A percentile compares a stretch with the other conserved stretches of the same genome.
Evolutionary conservation across 2,888 invertebrate genomes (phyloP).

Genomic region (Archips crataeganus): DNA sequence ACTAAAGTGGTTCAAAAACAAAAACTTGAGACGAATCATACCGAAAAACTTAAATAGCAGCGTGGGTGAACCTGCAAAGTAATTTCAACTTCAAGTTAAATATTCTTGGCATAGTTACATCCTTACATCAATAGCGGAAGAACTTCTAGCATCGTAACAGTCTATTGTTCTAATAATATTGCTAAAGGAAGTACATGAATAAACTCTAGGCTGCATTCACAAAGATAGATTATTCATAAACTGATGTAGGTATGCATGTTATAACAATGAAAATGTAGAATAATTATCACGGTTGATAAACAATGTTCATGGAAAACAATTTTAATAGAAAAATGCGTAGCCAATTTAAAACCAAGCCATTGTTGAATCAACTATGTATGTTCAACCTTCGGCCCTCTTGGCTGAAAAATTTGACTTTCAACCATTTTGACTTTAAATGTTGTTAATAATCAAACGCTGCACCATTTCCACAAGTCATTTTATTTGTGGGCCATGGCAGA

Average conservation of each 20-base stretch:
- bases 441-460: no score
- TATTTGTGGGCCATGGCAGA: no score
- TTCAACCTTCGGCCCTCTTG: no score
- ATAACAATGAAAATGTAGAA: neutral
- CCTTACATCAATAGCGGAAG: slow-evolving; percentile 29
- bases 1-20: slow-evolving; percentile 37
- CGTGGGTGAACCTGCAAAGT: slow-evolving; percentile 26
- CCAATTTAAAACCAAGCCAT: neutral
- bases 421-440: no score
- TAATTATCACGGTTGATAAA: neutral
- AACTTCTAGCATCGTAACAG: slow-evolving; percentile 20
- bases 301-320: neutral
- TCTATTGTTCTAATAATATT: slow-evolving; percentile 33
- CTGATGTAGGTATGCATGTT: slow-evolving; percentile 9
- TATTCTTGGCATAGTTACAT: slow-evolving; percentile 4
- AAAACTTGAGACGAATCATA: slow-evolving; percentile 18
- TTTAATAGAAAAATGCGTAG: neutral
- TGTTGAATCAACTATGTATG: no score
- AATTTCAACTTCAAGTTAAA: neutral
- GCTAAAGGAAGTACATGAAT: slow-evolving; percentile 33
- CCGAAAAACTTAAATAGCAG: slow-evolving; percentile 18
- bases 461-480: no score
- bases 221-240: slow-evolving; percentile 26
- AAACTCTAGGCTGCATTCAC: slow-evolving; percentile 32
- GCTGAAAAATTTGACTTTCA: no score